phyloP scores from a whole-genome alignment of 35 echinoderm and acorn worm species.

The Lytechinus variegatus region DNA sequence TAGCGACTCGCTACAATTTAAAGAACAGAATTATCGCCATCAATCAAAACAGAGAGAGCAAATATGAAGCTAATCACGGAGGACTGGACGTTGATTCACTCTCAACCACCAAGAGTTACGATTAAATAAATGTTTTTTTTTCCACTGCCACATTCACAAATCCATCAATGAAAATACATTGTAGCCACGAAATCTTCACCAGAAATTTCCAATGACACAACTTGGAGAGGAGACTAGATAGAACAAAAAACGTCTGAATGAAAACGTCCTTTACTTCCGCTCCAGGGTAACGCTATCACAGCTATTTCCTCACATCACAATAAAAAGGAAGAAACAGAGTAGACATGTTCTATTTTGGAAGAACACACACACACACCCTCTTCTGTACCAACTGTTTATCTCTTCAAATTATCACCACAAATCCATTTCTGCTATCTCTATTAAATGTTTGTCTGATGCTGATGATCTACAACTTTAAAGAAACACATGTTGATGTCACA shows the following conservation, averaged over 20 bases:
- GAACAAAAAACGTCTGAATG: background rate
- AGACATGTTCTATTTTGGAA: background rate
- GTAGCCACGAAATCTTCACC: background rate
- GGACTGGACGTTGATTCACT: no score
- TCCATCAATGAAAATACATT: background rate
- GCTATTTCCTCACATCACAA: conserved; percentile 11
- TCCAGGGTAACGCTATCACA: background rate
- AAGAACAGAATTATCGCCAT: no score
- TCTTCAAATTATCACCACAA: background rate
- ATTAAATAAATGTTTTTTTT: no score
- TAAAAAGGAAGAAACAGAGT: background rate
- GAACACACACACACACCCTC: background rate
- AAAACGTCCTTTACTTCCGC: background rate
- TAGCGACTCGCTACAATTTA: no score
- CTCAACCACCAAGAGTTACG: no score
- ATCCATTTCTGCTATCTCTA: background rate
- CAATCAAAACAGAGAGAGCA: no score
- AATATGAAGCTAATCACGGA: no score
- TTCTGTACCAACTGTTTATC: background rate
- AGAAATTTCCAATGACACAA: background rate
- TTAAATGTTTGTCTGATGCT: background rate
- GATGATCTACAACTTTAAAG: background rate
- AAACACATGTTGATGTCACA: background rate
- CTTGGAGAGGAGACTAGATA: background rate
- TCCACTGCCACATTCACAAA: no score